Evolutionary conservation across 2,797 vertebrate species (phyloP).

Genomic region (Hemibagrus guttatus): DNA sequence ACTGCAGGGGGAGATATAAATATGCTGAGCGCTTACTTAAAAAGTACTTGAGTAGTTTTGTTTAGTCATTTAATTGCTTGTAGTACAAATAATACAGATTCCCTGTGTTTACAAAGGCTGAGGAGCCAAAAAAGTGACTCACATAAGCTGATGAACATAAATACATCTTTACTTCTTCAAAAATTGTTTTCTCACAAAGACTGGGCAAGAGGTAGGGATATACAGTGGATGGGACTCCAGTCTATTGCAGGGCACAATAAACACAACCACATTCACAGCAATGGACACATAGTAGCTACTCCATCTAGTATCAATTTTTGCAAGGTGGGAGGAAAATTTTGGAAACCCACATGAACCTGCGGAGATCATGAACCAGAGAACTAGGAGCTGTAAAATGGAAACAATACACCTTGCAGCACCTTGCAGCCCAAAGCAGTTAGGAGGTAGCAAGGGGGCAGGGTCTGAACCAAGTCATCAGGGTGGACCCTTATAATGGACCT

Average conservation of each 20-base stretch:
- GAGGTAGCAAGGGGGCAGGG: background rate
- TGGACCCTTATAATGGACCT: background rate
- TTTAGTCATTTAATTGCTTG: constrained; percentile 13
- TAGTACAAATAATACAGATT: constrained; percentile 3
- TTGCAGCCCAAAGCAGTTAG: background rate
- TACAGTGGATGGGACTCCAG: background rate
- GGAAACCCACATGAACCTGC: background rate
- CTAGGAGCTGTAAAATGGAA: background rate
- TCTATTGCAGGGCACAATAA: background rate
- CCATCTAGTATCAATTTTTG: background rate
- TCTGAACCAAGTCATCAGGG: background rate
- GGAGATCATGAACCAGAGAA: background rate
- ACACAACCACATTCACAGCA: background rate
- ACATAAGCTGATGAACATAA: background rate
- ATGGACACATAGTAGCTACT: background rate
- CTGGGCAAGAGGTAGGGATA: background rate
- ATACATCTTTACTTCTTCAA: background rate
- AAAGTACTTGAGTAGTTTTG: background rate
- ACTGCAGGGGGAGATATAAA: constrained; percentile 8
- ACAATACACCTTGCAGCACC: background rate
- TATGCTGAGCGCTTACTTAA: constrained; percentile 1
- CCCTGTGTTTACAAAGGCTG: too few species aligned
- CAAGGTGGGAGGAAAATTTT: background rate
- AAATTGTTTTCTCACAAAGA: background rate
- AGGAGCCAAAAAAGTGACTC: background rate